Conservation (phyloP, 2,113 vertebrate genomes). For the Natator depressus region DNA sequence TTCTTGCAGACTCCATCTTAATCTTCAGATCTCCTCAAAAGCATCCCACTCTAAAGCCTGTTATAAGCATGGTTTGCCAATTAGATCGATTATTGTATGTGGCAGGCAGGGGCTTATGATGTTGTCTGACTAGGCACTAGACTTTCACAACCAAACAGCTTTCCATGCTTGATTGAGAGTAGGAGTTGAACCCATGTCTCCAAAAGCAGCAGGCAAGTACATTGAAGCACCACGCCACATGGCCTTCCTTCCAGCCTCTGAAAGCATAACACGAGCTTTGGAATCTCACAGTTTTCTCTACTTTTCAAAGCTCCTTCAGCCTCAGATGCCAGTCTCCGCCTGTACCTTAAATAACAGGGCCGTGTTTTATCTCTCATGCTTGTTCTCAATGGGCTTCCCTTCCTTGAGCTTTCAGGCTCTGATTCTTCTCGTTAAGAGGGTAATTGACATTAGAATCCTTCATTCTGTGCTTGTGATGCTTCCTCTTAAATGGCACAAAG, state of each 20-base stretch:
- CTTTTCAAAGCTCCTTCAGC: background rate
- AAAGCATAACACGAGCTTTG: background rate
- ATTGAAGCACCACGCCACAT: background rate
- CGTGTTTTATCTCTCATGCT: background rate
- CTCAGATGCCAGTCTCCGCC: background rate
- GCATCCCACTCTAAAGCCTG: background rate
- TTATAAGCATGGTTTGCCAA: background rate
- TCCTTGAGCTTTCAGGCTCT: background rate
- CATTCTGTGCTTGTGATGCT: background rate
- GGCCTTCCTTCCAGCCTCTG: background rate
- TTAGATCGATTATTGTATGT: background rate
- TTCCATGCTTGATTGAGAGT: background rate
- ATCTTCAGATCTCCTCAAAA: background rate
- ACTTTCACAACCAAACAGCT: background rate
- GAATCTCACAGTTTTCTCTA: background rate
- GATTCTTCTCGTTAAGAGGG: conserved; percentile 1
- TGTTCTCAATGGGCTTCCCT: background rate
- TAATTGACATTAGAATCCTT: background rate
- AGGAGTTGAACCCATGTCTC: background rate
- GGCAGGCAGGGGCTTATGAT: background rate
- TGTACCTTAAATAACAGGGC: background rate
- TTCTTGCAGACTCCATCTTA: background rate
- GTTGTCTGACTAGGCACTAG: background rate
- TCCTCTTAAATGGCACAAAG: conserved; percentile 1
- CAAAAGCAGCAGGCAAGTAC: background rate